Base-by-base conservation (phyloP, 2,797 vertebrate species). In the Bufotes viridis region DNA sequence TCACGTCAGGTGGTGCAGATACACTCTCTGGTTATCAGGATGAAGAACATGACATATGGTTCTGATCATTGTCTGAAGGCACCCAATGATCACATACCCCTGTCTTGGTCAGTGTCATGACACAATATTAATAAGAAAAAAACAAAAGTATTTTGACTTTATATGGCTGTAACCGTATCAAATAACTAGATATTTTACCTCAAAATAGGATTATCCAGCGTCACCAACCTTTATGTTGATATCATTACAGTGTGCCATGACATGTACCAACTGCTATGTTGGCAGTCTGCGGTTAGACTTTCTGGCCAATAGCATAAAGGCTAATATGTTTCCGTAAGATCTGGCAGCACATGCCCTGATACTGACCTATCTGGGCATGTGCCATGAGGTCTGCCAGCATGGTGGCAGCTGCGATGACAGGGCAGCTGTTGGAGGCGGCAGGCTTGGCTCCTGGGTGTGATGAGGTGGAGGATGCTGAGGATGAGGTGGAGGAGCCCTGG, bases 401-500 rank as follows among this genome's bases (percentile, higher is more conserved):
- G 26, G 96, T 95, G 86, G 94, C 92, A 84, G 90, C 92, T 90
- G 94, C 93, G 92, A 94, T 93, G 93, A 94, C 92, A 83, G 93
- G 90, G 90, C 92, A 91, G 79, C 92, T 89, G 90, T 95, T 90
- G 67, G 94, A 92, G 93, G 95, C 91, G 80, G 95, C 93, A 87
- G 96, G 94, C 94, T 97, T 96, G 95, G 97, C 97, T 96, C 97
- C 98, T 17, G 96, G 96, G 94, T 97, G 97, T 91, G 98, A 99
- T 94, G 98, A 98, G 90, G 98, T 98, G 96, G 98, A 99, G 63
- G 98, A 99, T 90, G 98, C 97, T 26, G 98, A 98, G 91, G 98
- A 99, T 94, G 98, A 99, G 91, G 97, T 97, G 97, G 98, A 98
- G 90, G 97, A 99, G 94, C 97, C 97, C 96, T 97, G 98, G 95